phyloP scores from a whole-genome alignment of 2,797 vertebrate species.

The Poecile montanus region DNA sequence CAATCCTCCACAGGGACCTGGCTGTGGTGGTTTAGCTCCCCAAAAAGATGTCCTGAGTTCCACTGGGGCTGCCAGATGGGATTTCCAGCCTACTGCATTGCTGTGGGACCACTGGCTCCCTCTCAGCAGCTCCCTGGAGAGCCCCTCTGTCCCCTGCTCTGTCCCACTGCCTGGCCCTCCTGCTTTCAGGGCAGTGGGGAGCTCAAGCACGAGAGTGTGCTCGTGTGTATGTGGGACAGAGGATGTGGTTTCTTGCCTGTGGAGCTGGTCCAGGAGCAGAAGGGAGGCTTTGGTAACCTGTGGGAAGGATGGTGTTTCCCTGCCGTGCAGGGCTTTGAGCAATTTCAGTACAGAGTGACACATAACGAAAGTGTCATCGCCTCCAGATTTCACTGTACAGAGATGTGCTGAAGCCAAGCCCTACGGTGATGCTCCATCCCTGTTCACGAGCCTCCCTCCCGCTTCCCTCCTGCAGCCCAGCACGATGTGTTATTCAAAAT shows the following conservation, averaged over 20 bases:
- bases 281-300: neutral
- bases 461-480: neutral
- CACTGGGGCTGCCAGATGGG: neutral
- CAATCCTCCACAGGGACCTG: accelerated
- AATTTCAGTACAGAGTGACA: neutral
- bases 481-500: accelerated
- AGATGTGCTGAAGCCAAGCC: neutral
- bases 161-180: neutral
- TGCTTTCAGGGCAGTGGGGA: neutral
- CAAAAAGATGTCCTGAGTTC: neutral
- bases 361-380: neutral
- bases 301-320: neutral
- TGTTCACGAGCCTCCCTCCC: neutral
- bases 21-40: accelerated
- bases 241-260: conserved; percentile 11
- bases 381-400: neutral
- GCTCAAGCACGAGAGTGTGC: accelerated
- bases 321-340: neutral
- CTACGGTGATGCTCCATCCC: accelerated
- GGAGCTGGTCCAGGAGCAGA: neutral
- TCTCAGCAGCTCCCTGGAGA: neutral
- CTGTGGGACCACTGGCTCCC: neutral
- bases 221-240: neutral
- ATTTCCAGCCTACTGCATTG: neutral
- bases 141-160: neutral